These are phyloP conservation scores for Leptothorax acervorum DNA, from an alignment of 2,888 invertebrate species.

Conservation along the genomic window DNA sequence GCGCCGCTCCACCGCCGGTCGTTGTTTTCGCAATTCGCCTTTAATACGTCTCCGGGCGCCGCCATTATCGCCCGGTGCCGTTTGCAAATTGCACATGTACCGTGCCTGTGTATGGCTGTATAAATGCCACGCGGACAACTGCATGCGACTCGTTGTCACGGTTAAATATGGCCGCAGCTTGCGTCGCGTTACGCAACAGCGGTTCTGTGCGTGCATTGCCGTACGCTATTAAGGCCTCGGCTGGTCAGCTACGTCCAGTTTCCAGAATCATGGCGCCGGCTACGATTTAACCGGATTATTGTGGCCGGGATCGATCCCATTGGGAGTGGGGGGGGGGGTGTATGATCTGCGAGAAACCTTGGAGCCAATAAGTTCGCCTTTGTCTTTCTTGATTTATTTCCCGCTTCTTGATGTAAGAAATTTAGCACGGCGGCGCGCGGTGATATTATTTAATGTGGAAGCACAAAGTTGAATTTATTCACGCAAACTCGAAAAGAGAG, in stretches of 20 bases:
- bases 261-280: constrained; percentile 36
- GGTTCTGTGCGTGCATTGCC: neutral
- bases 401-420: constrained; percentile 30
- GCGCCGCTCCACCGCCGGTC: constrained; percentile 60
- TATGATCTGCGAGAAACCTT: neutral
- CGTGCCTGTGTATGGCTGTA: constrained; percentile 42
- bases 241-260: constrained; percentile 8
- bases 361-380: neutral
- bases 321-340: neutral
- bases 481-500: constrained; percentile 50
- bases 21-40: constrained; percentile 77
- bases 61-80: constrained; percentile 72
- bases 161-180: constrained; percentile 48
- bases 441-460: constrained; percentile 49
- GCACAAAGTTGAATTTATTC: constrained; percentile 57
- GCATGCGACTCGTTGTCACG: constrained; percentile 51
- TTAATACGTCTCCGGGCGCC: constrained; percentile 74
- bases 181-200: constrained; percentile 48
- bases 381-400: constrained; percentile 22
- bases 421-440: constrained; percentile 9
- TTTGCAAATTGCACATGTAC: constrained; percentile 69
- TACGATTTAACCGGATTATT: constrained; percentile 38
- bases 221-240: constrained; percentile 29
- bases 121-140: constrained; percentile 58
- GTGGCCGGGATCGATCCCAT: constrained; percentile 7